Conservation (phyloP, 2,797 vertebrate genomes). For the Syngnathus rostellatus region DNA sequence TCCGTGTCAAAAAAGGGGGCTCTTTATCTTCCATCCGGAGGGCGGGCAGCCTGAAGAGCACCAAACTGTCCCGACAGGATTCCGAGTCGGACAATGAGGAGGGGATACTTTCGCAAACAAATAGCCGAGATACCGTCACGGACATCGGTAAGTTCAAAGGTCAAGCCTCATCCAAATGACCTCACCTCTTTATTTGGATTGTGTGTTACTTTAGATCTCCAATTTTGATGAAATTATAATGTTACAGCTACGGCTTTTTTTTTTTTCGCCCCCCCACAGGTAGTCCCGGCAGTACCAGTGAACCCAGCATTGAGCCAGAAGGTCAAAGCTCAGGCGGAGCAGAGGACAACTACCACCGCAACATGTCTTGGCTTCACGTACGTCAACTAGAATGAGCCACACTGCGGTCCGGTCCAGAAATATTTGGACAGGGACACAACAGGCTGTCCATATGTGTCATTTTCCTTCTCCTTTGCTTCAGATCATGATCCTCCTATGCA, state of each 20-base stretch:
- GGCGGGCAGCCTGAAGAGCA: slow-evolving; percentile 97
- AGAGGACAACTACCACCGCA: slow-evolving; percentile 94
- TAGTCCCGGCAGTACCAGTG: slow-evolving; percentile 93
- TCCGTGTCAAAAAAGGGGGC: slow-evolving; percentile 96
- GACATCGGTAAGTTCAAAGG: slow-evolving; percentile 77
- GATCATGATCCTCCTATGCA: slow-evolving; percentile 98
- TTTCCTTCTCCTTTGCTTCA: slow-evolving; percentile 39
- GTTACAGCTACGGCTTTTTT: background rate
- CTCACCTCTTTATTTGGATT: background rate
- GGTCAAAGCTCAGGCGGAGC: slow-evolving; percentile 77
- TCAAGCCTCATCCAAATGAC: background rate
- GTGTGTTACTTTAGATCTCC: background rate
- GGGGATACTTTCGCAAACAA: slow-evolving; percentile 84
- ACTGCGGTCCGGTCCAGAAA: background rate
- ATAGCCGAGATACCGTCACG: slow-evolving; percentile 95
- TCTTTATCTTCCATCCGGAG: slow-evolving; percentile 94
- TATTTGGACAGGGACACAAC: background rate
- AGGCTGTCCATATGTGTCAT: background rate
- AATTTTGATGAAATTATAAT: too few relatives aligned
- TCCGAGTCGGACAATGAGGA: slow-evolving; percentile 98
- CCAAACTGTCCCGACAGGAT: slow-evolving; percentile 96
- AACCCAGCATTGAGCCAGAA: slow-evolving; percentile 97
- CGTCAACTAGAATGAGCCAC: slow-evolving; percentile 38
- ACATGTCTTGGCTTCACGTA: slow-evolving; percentile 98
- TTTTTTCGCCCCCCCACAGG: slow-evolving; percentile 61